phyloP scores from a whole-genome alignment of 1,140 invertebrate genomes.

The Drosophila leontia region DNA sequence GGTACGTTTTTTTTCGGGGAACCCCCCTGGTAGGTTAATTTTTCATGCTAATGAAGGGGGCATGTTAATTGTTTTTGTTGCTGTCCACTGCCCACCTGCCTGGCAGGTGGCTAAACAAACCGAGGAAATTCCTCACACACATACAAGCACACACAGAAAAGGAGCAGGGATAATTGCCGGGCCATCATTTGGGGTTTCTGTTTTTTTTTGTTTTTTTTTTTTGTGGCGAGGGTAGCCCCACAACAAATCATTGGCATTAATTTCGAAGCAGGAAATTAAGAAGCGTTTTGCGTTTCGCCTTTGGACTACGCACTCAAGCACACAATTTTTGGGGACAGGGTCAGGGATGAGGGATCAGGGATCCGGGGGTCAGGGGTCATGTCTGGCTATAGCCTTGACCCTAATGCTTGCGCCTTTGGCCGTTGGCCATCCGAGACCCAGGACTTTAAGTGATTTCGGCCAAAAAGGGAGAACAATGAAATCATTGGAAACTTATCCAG shows the following conservation, averaged over 20 bases:
- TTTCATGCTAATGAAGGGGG: conserved; percentile 70
- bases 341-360: not conserved
- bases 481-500: conserved; percentile 21
- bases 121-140: conserved; percentile 5
- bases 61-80: conserved; percentile 59
- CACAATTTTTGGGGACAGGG: not conserved
- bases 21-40: conserved; percentile 38
- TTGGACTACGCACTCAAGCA: conserved; percentile 30
- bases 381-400: conserved; percentile 42
- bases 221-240: conserved; percentile 1
- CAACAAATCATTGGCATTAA: conserved; percentile 62
- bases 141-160: not conserved
- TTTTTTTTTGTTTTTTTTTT: not conserved
- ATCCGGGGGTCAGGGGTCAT: conserved; percentile 9
- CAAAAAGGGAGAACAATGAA: conserved; percentile 32
- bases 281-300: conserved; percentile 55
- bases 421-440: conserved; percentile 31
- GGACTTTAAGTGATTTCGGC: conserved; percentile 47
- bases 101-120: conserved; percentile 43
- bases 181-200: conserved; percentile 29
- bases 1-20: conserved; percentile 9
- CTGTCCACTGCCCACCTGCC: not conserved
- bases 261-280: conserved; percentile 62
- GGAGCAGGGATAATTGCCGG: conserved; percentile 36
- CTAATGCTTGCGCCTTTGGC: conserved; percentile 42